A percentile compares a stretch with the other conserved stretches of the same genome.
Evolutionary conservation across 2,888 invertebrate genomes (phyloP).

Genomic region (Agrilus biguttatus): DNA sequence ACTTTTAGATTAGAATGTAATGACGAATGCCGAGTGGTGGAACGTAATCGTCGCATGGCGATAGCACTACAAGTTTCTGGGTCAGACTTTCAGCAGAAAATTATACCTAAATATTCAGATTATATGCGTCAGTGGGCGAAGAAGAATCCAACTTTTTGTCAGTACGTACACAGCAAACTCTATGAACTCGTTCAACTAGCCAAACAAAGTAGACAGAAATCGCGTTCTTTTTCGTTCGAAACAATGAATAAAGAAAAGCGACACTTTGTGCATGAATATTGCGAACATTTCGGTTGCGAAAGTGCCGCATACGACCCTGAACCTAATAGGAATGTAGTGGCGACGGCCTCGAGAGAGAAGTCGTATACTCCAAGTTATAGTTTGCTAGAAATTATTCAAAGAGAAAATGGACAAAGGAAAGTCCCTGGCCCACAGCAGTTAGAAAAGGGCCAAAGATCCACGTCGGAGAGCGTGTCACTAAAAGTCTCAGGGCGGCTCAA

Average conservation of each 20-base stretch:
- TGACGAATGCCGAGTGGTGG: conserved; percentile 77
- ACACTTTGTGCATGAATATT: conserved; percentile 85
- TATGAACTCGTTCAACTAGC: conserved; percentile 75
- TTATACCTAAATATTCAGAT: conserved; percentile 76
- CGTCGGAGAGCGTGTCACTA: conserved; percentile 22
- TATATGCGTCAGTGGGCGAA: conserved; percentile 71
- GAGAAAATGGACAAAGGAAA: conserved; percentile 64
- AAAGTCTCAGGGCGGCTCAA: conserved; percentile 15
- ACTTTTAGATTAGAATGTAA: conserved; percentile 59
- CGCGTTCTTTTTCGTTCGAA: conserved; percentile 64
- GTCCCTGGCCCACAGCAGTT: conserved; percentile 56
- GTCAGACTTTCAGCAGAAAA: conserved; percentile 68
- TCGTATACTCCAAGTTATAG: conserved; percentile 85
- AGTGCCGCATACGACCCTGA: conserved; percentile 91
- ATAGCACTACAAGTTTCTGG: conserved; percentile 86
- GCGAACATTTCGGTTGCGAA: conserved; percentile 87
- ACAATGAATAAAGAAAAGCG: conserved; percentile 89
- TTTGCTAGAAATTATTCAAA: conserved; percentile 64
- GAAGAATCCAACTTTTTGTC: conserved; percentile 67
- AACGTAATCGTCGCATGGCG: conserved; percentile 78
- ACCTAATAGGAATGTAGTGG: conserved; percentile 91
- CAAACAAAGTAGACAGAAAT: conserved; percentile 52
- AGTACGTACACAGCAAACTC: conserved; percentile 68
- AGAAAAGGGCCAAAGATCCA: conserved; percentile 13
- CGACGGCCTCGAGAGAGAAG: conserved; percentile 56